Evolutionary conservation across 2,888 invertebrate species (phyloP), one percentile per base, ranked within the genome.

Genomic region (Apocheima hispidaria): DNA sequence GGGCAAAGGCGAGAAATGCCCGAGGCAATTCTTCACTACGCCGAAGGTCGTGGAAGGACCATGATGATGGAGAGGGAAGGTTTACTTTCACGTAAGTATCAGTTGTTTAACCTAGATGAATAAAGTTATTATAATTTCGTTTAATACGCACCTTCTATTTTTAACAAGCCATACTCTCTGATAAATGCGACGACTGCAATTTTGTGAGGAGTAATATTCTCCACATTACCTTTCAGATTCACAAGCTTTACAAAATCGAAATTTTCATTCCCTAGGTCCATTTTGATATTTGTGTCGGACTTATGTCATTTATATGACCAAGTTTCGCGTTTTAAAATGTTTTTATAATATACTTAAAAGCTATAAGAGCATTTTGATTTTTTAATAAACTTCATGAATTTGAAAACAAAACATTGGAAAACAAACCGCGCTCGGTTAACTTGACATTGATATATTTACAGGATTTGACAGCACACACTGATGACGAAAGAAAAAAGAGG

Each of bases 201-300:
- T 93, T 97, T 96, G 75, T 97, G 96, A 0, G 97, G 96, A 0
- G 97, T 97, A 52, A 97, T 88, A 74, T 93, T 94, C 83, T 95
- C 95, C 68, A 92, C 89, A 72, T 93, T 88, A 36, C 87, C 87
- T 73, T 87, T 91, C 5, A 81, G 71, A 65, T 87, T 90, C 21
- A 88, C 82, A 56, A 91, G 70, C 74, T 89, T 92, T 10, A 83
- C 76, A 61, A 88, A 83, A 71, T 93, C 93, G 36, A 83, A 65
- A 74, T 83, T 87, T 56, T 92, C 91, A 63, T 70, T 77, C 4
- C 74, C 84, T 28, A 70, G 28, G 60, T 92, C 92, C 92, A 92
- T 92, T 49, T 35, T 68, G n/a, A 5, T 21, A 12, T 21, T 20
- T 23, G n/a, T 23, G 23, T 43, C 0, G 7, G 14, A 26, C 26